Evolutionary conservation across 2,888 invertebrate species (phyloP), one percentile per base, ranked within the genome.

Genomic region (Agrenia bidenticulata): DNA sequence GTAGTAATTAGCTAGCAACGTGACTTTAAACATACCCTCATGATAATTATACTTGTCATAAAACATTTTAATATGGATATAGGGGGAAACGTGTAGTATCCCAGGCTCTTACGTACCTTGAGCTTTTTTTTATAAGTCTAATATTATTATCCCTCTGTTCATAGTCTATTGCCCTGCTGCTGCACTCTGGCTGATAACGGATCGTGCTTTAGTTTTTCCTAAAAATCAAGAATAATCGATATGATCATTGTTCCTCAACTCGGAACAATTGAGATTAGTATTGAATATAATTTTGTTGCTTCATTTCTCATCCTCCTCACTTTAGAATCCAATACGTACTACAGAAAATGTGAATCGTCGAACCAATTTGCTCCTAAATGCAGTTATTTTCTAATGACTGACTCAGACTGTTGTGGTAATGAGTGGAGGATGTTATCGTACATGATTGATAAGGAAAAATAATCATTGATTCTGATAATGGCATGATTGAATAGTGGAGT

Each of bases 1-100:
- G 69, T 66, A 72, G 72, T 73, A 73, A 72, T 73, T 72, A 73
- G 72, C 67, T 50, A 64, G 61, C 69, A 70, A 74, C 73, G 73
- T 74, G 73, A 74, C 72, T 74, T 70, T 67, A 72, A 32, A 70
- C 70, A 72, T 67, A 67, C 67, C 69, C 69, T 66, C 66, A 73
- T 64, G 69, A 67, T 72, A 73, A 73, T 73, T 73, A 72, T 69
- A 56, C 61, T 66, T 61, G 61, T 64, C 69, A 62, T 67, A 67
- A 70, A 67, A 63, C 66, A 66, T 70, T 63, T 32, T 32, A 32
- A 32, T 32, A 32, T 7, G 11, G 4, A 32, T 32, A 32, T 32
- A 32, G 32, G 32, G 32, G 32, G 32, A 11, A 32, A 32, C 5
- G 11, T 4, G 32, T 11, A 32, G n/a, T n/a, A n/a, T n/a, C n/a